These are phyloP conservation scores for Proteles cristata DNA, from an alignment of 2,113 vertebrate species.

Conservation along the genomic window DNA sequence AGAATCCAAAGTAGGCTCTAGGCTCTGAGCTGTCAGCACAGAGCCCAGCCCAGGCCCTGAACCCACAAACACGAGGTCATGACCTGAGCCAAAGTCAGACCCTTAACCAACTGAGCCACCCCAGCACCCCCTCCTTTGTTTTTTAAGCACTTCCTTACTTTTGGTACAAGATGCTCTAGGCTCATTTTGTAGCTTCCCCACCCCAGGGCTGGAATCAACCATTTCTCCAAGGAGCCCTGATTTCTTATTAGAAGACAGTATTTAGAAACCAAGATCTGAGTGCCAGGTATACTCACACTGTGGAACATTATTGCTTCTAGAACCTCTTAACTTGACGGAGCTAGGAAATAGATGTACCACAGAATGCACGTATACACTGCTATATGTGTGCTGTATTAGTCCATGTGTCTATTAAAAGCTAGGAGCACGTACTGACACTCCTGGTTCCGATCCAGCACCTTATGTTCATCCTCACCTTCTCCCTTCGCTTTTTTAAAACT, in stretches of 20 bases:
- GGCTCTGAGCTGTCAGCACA: not conserved
- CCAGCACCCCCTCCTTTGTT: not conserved
- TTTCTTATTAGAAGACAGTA: not conserved
- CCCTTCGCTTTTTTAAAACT: not conserved
- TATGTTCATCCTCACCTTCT: not conserved
- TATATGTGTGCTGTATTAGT: not conserved
- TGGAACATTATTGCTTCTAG: not conserved
- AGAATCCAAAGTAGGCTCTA: not conserved
- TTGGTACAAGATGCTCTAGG: not conserved
- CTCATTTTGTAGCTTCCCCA: not conserved
- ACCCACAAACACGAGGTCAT: not conserved
- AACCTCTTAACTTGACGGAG: not conserved
- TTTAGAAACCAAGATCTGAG: not conserved
- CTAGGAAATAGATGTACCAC: not conserved
- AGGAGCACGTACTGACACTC: not conserved
- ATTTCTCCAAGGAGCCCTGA: not conserved
- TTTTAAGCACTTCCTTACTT: not conserved
- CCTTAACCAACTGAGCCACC: not conserved
- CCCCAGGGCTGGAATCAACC: not conserved
- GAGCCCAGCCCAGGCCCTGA: not conserved
- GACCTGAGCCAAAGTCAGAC: not conserved
- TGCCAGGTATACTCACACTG: not conserved
- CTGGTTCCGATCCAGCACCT: not conserved
- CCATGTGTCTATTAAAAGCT: not conserved
- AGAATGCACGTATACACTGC: not conserved